Evolutionary conservation across 2,888 invertebrate genomes (phyloP).

Genomic region (Gordius sp.): DNA sequence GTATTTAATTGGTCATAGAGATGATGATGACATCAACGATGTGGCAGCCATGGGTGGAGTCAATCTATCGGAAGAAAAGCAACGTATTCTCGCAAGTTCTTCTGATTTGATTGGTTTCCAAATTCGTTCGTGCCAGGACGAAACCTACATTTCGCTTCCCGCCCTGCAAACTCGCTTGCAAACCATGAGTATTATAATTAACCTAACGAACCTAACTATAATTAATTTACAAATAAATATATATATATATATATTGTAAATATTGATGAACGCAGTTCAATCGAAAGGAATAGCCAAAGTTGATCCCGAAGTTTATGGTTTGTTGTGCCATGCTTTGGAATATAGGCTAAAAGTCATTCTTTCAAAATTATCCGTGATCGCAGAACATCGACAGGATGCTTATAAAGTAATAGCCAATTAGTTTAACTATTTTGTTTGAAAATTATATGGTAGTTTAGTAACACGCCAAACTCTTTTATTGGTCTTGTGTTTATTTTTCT

Average conservation of each 20-base stretch:
- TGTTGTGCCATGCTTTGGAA: conserved; percentile 74
- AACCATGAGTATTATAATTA: no score
- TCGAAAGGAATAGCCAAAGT: conserved; percentile 55
- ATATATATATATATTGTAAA: no score
- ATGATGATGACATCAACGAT: conserved; percentile 81
- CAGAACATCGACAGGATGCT: conserved; percentile 75
- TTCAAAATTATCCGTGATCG: conserved; percentile 64
- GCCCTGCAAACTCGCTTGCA: neutral
- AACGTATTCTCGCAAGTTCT: conserved; percentile 57
- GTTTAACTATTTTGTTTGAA: conserved; percentile 18
- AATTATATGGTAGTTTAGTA: conserved; percentile 19
- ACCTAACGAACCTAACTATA: no score
- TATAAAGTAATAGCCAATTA: conserved; percentile 44
- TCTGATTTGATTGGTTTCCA: conserved; percentile 66
- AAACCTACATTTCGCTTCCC: conserved; percentile 50
- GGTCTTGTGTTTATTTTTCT: neutral
- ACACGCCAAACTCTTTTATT: conserved; percentile 17
- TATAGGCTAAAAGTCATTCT: conserved; percentile 65
- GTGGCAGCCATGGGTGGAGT: conserved; percentile 97
- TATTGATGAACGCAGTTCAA: no score
- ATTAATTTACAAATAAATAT: no score
- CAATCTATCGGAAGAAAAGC: conserved; percentile 77
- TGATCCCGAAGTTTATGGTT: conserved; percentile 52
- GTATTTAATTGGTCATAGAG: no score
- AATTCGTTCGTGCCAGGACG: conserved; percentile 68